A percentile compares a stretch with the other conserved stretches of the same genome.
Evolutionary conservation across 2,888 invertebrate genomes (phyloP).

Genomic region (Aphodius sticticus): DNA sequence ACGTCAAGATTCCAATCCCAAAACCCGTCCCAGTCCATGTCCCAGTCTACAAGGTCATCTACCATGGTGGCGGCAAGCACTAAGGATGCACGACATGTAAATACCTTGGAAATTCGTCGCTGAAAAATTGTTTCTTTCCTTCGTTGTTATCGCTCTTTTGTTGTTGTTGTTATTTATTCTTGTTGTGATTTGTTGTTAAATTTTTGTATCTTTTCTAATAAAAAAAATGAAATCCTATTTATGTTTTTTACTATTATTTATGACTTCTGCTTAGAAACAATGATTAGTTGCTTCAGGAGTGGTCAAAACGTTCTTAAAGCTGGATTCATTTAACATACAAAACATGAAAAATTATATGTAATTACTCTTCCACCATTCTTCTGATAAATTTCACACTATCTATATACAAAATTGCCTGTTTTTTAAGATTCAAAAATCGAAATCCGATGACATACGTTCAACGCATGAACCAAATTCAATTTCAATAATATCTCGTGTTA

Average conservation of each 20-base stretch:
- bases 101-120: conserved; percentile 18
- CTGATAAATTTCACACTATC: too few relatives aligned
- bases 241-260: not conserved
- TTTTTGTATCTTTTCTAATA: conserved; percentile 25
- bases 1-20: conserved; percentile 70
- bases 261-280: not conserved
- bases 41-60: conserved; percentile 74
- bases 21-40: conserved; percentile 75
- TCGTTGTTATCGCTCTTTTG: conserved; percentile 10
- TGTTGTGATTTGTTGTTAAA: conserved; percentile 32
- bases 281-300: too few relatives aligned
- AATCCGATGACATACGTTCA: too few relatives aligned
- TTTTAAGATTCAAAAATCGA: too few relatives aligned
- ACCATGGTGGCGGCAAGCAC: conserved; percentile 68
- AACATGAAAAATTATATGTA: too few relatives aligned
- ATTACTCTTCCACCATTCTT: too few relatives aligned
- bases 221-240: conserved; percentile 21
- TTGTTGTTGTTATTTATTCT: conserved; percentile 31
- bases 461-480: too few relatives aligned
- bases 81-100: conserved; percentile 22
- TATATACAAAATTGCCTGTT: too few relatives aligned
- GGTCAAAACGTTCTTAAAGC: too few relatives aligned
- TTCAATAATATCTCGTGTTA: too few relatives aligned
- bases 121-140: conserved; percentile 1
- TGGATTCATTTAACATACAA: too few relatives aligned